Conservation (phyloP, 2,888 invertebrate species). For the Ctena decussata region DNA sequence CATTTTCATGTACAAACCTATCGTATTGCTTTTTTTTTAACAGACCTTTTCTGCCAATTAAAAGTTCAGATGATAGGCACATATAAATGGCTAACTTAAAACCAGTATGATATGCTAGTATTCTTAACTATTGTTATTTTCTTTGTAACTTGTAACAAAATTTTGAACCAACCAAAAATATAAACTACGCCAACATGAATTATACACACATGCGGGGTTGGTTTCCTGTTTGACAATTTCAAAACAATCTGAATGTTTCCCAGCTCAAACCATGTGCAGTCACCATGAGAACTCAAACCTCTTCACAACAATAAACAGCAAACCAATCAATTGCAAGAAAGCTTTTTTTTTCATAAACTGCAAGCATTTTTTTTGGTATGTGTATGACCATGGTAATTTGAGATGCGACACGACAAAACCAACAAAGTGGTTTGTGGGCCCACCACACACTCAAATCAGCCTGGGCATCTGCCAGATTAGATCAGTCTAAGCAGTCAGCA, state of each 20-base stretch:
- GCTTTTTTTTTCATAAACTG: too few relatives aligned
- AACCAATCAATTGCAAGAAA: too few relatives aligned
- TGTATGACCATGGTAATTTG: too few relatives aligned
- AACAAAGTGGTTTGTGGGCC: too few relatives aligned
- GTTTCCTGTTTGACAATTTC: constrained; percentile 2
- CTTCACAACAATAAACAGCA: neutral
- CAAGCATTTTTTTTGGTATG: too few relatives aligned
- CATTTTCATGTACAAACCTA: neutral
- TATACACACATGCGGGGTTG: constrained; percentile 11
- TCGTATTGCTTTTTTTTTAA: neutral
- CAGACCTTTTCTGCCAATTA: constrained; percentile 1
- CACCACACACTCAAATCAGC: too few relatives aligned
- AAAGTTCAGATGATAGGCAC: neutral
- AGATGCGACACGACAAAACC: too few relatives aligned
- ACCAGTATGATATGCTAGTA: neutral
- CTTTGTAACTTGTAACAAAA: neutral
- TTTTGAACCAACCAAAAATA: constrained; percentile 7
- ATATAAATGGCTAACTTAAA: neutral
- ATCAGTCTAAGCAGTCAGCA: too few relatives aligned
- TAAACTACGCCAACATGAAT: neutral
- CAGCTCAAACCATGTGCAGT: constrained; percentile 13
- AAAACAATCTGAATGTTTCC: constrained; percentile 17
- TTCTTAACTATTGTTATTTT: neutral
- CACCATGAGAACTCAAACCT: constrained; percentile 8
- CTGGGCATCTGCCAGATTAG: too few relatives aligned